Conservation (phyloP, 2,113 vertebrate genomes). For the Pongo abelii region DNA sequence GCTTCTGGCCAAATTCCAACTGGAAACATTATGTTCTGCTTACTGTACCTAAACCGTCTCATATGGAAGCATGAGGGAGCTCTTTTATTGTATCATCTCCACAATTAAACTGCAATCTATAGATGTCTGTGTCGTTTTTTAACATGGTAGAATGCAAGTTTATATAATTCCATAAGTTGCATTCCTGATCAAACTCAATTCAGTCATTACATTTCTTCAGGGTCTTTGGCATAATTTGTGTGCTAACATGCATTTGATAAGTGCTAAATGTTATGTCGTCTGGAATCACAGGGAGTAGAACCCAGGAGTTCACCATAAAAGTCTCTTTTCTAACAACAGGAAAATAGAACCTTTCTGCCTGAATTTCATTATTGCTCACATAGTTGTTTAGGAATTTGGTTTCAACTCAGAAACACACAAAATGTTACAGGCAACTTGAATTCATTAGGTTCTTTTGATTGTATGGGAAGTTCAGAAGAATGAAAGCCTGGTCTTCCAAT, state of each 20-base stretch:
- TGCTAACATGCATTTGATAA: constrained; percentile 15
- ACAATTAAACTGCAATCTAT: constrained; percentile 49
- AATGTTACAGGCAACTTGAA: constrained; percentile 80
- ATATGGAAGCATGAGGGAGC: not conserved
- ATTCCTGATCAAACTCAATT: constrained; percentile 37
- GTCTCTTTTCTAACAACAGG: constrained; percentile 43
- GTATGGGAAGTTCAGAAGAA: constrained; percentile 63
- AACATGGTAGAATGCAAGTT: constrained; percentile 36
- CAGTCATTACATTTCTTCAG: constrained; percentile 44
- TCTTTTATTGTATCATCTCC: constrained; percentile 57
- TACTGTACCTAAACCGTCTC: constrained; percentile 69
- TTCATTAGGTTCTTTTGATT: constrained; percentile 77
- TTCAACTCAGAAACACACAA: constrained; percentile 76
- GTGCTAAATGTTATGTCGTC: constrained; percentile 35
- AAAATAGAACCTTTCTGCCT: constrained; percentile 61
- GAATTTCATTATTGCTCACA: constrained; percentile 76
- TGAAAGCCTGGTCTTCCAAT: constrained; percentile 59
- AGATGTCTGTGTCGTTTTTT: not conserved
- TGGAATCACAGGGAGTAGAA: constrained; percentile 46
- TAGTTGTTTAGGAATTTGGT: constrained; percentile 71
- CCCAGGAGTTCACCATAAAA: constrained; percentile 38
- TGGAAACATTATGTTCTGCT: constrained; percentile 69
- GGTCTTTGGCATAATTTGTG: constrained; percentile 45
- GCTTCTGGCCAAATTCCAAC: constrained; percentile 72
- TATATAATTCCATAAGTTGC: constrained; percentile 20